phyloP scores from a whole-genome alignment of 2,113 vertebrate genomes.

The Gyps fulvus region DNA sequence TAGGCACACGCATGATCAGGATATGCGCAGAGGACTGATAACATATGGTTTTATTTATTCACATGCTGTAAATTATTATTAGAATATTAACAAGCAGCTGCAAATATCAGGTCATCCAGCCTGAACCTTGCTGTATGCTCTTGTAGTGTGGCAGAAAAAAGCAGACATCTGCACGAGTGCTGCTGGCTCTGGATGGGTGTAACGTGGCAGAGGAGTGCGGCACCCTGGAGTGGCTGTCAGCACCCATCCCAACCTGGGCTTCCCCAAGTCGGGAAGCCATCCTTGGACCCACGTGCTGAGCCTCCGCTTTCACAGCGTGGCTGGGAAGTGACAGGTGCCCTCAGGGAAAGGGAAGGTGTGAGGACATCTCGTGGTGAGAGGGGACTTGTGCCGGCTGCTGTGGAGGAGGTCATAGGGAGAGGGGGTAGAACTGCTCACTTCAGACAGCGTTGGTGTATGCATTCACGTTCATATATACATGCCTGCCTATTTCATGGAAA shows the following conservation, averaged over 20 bases:
- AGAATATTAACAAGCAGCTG: not conserved
- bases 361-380: fast-evolving
- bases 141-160: not conserved
- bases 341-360: fast-evolving
- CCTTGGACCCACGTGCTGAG: fast-evolving
- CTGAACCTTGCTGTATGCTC: not conserved
- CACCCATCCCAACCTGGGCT: not conserved
- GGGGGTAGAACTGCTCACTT: not conserved
- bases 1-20: not conserved
- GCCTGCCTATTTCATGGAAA: not conserved
- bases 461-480: fast-evolving
- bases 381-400: not conserved
- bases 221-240: fast-evolving
- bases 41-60: not conserved
- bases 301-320: fast-evolving
- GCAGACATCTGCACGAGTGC: not conserved
- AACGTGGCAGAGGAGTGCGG: fast-evolving
- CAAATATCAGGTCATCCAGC: not conserved
- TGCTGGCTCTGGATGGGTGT: not conserved
- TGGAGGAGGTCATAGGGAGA: not conserved
- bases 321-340: not conserved
- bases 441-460: not conserved
- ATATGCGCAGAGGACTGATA: not conserved
- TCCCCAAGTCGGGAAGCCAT: fast-evolving
- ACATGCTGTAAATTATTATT: not conserved